Percentiles rank a stretch among this genome's conserved stretches.
phyloP scores from a whole-genome alignment of 2,113 vertebrate species.

The Albula glossodonta region DNA sequence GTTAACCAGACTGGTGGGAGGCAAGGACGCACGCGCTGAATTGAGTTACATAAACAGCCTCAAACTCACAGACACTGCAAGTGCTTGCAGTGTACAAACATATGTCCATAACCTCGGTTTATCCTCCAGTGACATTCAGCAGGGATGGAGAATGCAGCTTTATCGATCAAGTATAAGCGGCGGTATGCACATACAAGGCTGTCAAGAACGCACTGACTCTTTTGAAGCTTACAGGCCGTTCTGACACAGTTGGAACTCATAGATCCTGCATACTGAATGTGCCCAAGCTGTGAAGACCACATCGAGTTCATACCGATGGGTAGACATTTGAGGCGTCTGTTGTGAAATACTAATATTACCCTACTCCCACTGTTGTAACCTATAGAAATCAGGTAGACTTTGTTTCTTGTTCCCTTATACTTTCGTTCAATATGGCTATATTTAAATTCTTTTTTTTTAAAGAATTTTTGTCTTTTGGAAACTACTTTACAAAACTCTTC shows the following conservation, averaged over 20 bases:
- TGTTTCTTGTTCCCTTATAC: not conserved
- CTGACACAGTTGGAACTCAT: too few species aligned
- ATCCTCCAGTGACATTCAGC: not conserved
- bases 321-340: not conserved
- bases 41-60: not conserved
- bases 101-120: not conserved
- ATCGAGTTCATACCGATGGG: not conserved
- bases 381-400: not conserved
- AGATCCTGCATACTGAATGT: not conserved
- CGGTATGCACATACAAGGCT: too few species aligned
- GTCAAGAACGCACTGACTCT: too few species aligned
- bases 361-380: not conserved
- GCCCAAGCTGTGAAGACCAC: not conserved
- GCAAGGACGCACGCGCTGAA: constrained; percentile 43
- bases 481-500: not conserved
- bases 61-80: not conserved
- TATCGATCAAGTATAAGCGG: too few species aligned
- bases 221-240: too few species aligned
- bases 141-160: not conserved
- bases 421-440: not conserved
- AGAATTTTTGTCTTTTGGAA: not conserved
- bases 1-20: constrained; percentile 17
- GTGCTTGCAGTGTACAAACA: not conserved
- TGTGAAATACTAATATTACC: not conserved
- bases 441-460: not conserved